Evolutionary conservation across 2,797 vertebrate species (phyloP), one percentile per base, ranked within the genome.

Genomic region (Aldrovandia affinis): DNA sequence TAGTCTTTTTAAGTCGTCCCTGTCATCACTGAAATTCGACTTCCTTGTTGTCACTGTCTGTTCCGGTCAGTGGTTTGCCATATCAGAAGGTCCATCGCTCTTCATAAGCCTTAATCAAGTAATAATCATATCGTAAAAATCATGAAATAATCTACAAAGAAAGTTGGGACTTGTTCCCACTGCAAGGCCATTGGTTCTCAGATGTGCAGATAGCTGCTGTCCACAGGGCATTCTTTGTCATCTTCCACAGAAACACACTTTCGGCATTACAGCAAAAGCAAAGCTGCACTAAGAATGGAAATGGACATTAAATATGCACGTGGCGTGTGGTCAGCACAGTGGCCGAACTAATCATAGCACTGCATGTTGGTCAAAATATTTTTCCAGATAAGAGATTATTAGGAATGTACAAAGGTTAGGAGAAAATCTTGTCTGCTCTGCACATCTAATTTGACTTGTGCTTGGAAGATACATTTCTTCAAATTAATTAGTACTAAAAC

Each of bases 401-500:
- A 80, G 77, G 59, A 84, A 78, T 80, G 77, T 81, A 30, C 30
- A 54, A 57, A 78, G 39, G 63, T 57, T 15, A 6, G 18, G 18
- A 8, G 42, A 12, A 73, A 55, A 42, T 33, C 14, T n/a, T 3
- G 4, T 39, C 86, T 87, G 86, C 86, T 81, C 83, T 77, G 78
- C 80, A 79, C 75, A 85, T 88, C 14, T 25, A 61, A 81, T 54
- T 28, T 7, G 47, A 57, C 61, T 89, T 85, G 83, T 88, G 88
- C 89, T 89, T 91, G 86, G 77, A 85, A 79, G 68, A 82, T 81
- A 9, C 83, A 73, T 87, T 54, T 78, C 79, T 15, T 68, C 80
- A 89, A 87, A 33, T 54, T 79, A 54, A 82, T 75, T 73, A 85
- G 57, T 79, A 81, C 88, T 83, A 55, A 87, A 91, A 91, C 78